phyloP scores from a whole-genome alignment of 2,888 invertebrate genomes.

The Eupithecia subumbrata region DNA sequence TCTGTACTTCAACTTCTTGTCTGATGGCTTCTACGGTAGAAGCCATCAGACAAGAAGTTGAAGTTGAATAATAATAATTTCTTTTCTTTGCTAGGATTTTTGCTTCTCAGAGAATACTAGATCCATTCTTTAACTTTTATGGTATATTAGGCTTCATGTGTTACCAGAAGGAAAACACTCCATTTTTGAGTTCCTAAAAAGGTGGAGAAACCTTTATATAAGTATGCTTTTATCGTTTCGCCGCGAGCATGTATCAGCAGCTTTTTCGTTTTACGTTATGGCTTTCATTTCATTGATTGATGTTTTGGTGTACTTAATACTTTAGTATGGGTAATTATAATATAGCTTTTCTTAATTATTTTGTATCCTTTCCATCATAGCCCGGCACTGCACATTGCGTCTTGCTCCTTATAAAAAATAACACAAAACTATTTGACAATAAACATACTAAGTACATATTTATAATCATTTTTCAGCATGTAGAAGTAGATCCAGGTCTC shows the following conservation, averaged over 20 bases:
- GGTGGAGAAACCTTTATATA: background rate
- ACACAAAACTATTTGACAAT: background rate
- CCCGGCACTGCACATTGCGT: background rate
- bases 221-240: background rate
- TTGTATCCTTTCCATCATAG: background rate
- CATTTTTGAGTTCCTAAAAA: background rate
- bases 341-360: background rate
- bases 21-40: too few relatives aligned
- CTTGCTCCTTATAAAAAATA: background rate
- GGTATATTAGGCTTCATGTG: too few relatives aligned
- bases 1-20: too few relatives aligned
- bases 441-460: background rate
- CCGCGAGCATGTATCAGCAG: background rate
- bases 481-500: background rate
- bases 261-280: background rate
- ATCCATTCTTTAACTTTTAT: too few relatives aligned
- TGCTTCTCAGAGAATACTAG: too few relatives aligned
- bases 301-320: background rate
- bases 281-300: background rate
- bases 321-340: background rate
- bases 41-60: too few relatives aligned
- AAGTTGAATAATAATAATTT: too few relatives aligned
- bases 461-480: constrained; percentile 3
- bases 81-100: too few relatives aligned
- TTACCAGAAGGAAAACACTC: too few relatives aligned